Base-by-base conservation (phyloP, 2,797 vertebrate species). In the Eremophila alpestris region DNA sequence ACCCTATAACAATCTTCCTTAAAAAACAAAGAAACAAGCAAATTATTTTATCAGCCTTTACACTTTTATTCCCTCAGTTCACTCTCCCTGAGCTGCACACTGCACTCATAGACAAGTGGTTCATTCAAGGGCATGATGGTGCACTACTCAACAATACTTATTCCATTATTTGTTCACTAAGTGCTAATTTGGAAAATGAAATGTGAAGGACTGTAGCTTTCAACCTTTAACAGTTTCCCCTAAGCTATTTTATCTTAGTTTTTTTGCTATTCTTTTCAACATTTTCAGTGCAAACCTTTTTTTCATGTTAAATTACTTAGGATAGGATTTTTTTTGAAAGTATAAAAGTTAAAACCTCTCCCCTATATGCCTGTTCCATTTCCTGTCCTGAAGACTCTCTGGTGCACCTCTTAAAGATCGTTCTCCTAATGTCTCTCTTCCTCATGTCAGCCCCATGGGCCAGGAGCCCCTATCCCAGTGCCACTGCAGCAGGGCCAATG, bases 401-500 rank as follows among this genome's bases (percentile, higher is more conserved):
- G 7, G 20, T 18, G 32, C 21, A 49, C 8, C 18, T 70, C 56
- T 43, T 55, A 65, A 56, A 15, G 9, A 36, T 9, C 22, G 16
- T 69, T 79, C 13, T 48, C 23, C 16, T 43, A 56, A 26, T 7
- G 7, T 36, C 22, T 46, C 16, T 58, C 24, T 32, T n/a, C 11
- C 12, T 11, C 13, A 3, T 1, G 4, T 12, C 40, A 85, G 27
- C 10, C 13, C 26, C 43, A 1, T 1, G 8, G 17, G 1, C 14
- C 5, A 1, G 2, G 2, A 55, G 9, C 4, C 20, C 10, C 27
- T 46, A 63, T 3, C 30, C 32, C 51, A 24, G 9, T 4, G n/a
- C 4, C 12, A 9, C 9, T 2, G 6, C n/a, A 67, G 59, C 13
- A 36, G 9, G 4, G 3, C 4, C 0, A 1, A 3, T n/a, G 16